Evolutionary conservation across 92 coral and sea anemone genomes (phyloP).

Genomic region (Phenganax marumi): DNA sequence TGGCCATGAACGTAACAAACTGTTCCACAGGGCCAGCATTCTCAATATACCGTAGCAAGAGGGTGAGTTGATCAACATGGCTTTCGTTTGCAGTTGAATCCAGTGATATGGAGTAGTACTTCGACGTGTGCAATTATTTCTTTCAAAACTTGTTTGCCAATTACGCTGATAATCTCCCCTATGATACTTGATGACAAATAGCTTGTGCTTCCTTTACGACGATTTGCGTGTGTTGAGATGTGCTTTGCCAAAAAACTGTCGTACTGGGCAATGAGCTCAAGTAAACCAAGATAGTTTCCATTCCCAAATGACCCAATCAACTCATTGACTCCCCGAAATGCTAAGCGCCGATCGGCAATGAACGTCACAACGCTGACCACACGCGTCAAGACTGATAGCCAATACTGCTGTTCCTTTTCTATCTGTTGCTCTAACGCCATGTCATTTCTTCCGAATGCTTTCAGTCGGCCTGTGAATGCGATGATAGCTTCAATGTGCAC

Average conservation of each 20-base stretch:
- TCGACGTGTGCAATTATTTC: not conserved
- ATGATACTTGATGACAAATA: not conserved
- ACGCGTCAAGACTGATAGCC: no score
- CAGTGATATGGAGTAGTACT: constrained; percentile 4
- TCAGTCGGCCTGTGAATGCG: not conserved
- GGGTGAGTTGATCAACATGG: no score
- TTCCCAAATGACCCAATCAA: no score
- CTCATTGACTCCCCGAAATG: no score
- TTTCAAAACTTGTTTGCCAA: constrained; percentile 1
- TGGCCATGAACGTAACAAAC: no score
- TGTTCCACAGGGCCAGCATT: no score
- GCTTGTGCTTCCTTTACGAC: not conserved
- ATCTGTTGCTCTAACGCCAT: not conserved
- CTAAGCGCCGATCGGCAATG: no score
- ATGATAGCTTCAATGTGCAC: not conserved
- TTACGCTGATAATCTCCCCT: not conserved
- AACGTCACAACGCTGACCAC: no score
- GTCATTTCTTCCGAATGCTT: not conserved
- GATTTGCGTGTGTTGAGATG: not conserved
- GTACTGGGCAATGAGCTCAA: no score
- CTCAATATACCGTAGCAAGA: no score
- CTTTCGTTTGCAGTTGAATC: not conserved
- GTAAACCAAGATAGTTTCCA: no score
- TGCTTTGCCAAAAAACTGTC: no score
- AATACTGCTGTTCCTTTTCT: not conserved